phyloP scores from a whole-genome alignment of 2,113 vertebrate species.

The Hippoglossus stenolepis region DNA sequence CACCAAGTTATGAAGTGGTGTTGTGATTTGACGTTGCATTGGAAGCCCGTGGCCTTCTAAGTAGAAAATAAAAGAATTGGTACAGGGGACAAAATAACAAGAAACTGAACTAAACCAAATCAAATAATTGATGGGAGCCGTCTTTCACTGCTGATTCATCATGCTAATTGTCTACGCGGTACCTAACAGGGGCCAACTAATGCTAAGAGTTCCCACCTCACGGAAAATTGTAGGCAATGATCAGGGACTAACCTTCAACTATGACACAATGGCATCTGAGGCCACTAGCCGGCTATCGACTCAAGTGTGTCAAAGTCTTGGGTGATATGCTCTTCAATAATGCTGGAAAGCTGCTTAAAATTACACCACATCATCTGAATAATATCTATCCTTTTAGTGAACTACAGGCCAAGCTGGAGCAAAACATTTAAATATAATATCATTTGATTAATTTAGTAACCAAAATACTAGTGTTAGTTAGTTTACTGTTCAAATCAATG shows the following conservation, averaged over 20 bases:
- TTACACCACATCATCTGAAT: too few species aligned
- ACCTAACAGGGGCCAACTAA: not conserved
- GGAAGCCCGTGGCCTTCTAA: not conserved
- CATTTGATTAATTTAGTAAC: too few species aligned
- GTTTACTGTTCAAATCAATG: too few species aligned
- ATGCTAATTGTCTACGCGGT: not conserved
- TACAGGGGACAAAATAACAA: not conserved
- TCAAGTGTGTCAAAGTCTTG: not conserved
- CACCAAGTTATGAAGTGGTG: too few species aligned
- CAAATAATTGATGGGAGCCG: too few species aligned
- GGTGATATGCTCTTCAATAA: not conserved
- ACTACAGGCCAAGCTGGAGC: too few species aligned
- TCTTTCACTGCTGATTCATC: not conserved
- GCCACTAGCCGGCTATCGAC: not conserved
- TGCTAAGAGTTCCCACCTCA: not conserved
- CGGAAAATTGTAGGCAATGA: not conserved
- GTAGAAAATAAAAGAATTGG: not conserved
- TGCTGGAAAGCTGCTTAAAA: too few species aligned
- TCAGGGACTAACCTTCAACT: not conserved
- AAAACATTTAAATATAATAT: too few species aligned
- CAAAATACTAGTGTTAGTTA: too few species aligned
- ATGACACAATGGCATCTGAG: not conserved
- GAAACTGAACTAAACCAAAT: too few species aligned
- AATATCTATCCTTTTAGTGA: too few species aligned
- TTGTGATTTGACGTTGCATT: not conserved